Base-by-base conservation (phyloP, 64 coral and sea anemone genomes). In the Actinia equina region DNA sequence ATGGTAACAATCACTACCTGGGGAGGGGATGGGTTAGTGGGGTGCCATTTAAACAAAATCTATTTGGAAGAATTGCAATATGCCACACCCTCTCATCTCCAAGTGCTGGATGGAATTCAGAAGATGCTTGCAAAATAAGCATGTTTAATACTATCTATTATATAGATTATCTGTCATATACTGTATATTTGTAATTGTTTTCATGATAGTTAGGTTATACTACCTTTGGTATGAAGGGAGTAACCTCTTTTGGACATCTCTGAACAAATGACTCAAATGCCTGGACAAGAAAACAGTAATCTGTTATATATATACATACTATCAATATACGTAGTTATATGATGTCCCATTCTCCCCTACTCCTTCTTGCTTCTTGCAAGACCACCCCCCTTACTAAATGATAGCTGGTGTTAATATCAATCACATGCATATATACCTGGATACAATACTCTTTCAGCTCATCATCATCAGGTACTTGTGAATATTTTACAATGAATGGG, bases 231-330 rank as follows among this genome's bases (percentile, higher is more conserved):
- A 98, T 94, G 85, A 94, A 91, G 58, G 84, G 18, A 16, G 96
- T 98, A 44, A 98, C 96, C 93, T 98, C 96, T 41, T 98, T 98
- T 4, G 96, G 96, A 43, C 96, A 98, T 92, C 96, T 88, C 43
- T 89, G 91, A 13, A 98, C 96, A 92, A 98, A 98, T 25, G 96
- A 98, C 77, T 98, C 96, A 92, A 98, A 98, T 45, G 96, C 96
- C 96, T 98, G 60, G 88, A 94, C 69, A 74, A 74, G 46, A 49
- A 41, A 22, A 65, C 30, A 37, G 30, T 37, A n/a, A 7, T 4
- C 62, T n/a, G 13, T 22, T 8, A 14, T 12, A 37, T 41, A 74
- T 41, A n/a, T 22, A n/a, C 30, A 37, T 37, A 37, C 30, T 37
- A 37, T 37, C 30, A 37, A 37, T 37, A 1, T 37, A 37, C 30